These are phyloP conservation scores for Meda fulgida DNA, from an alignment of 2,797 vertebrate species.

Conservation along the genomic window DNA sequence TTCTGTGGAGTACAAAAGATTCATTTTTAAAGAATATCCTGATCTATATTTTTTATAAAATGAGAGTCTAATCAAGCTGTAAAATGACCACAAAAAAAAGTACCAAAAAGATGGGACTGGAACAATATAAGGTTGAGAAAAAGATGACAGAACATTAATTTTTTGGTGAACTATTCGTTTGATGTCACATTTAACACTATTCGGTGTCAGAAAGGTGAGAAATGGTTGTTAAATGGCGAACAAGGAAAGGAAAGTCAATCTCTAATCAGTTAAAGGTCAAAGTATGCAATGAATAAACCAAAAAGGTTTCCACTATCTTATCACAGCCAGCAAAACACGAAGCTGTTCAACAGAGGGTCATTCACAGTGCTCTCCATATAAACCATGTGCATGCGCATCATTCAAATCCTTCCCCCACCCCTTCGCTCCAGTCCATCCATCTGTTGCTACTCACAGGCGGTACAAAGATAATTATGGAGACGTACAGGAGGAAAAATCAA, in stretches of 20 bases:
- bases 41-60: not conserved
- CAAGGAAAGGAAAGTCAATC: constrained; percentile 31
- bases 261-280: constrained; percentile 51
- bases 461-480: constrained; percentile 55
- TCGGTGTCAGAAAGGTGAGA: constrained; percentile 36
- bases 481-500: constrained; percentile 62
- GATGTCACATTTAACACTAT: constrained; percentile 32
- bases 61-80: not conserved
- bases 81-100: not conserved
- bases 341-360: constrained; percentile 52
- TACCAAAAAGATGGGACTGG: not conserved
- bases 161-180: constrained; percentile 5
- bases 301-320: constrained; percentile 68
- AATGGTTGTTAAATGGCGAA: constrained; percentile 11
- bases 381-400: constrained; percentile 49
- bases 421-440: constrained; percentile 67
- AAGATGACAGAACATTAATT: not conserved
- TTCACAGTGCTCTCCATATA: constrained; percentile 53
- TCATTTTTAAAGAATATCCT: not conserved
- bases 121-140: not conserved
- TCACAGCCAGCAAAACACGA: constrained; percentile 65
- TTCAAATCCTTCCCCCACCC: constrained; percentile 45
- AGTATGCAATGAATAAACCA: constrained; percentile 47
- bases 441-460: constrained; percentile 71
- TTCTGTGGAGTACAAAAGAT: not conserved